Evolutionary conservation across 2,888 invertebrate genomes (phyloP), one percentile per base, ranked within the genome.

Genomic region (Anodontia alba): DNA sequence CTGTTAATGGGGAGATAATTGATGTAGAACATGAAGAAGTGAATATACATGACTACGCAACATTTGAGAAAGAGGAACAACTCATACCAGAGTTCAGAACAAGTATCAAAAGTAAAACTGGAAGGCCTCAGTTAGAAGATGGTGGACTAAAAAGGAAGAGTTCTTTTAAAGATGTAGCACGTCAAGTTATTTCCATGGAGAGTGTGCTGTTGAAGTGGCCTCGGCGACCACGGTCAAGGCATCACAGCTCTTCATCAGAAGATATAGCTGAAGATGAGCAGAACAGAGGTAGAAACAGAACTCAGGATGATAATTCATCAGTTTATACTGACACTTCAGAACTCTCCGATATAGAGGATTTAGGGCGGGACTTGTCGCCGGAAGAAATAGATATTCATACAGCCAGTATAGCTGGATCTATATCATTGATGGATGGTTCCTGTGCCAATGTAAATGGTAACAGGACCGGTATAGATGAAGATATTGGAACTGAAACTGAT

Each of bases 1-100:
- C 93, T 72, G 93, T 94, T 46, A 94, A 94, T 80, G 93, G 93
- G 36, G 93, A 93, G 80, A 81, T 90, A 71, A 75, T 93, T 54
- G 89, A 90, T 12, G 84, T 83, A 42, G 42, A 82, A 33, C 78
- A 89, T 69, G 87, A 88, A n/a, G 78, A 89, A 31, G 81, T 94
- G 54, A 92, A 93, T 83, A 94, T 94, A 81, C 94, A 94, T 84
- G 93, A 94, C 83, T 93, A 87, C 88, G 92, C 94, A 68, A 83
- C 83, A 15, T 94, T 94, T 89, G 93, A 93, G 80, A 90, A 91
- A 76, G 91, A 92, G 68, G 89, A 93, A 23, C 80, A 89, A 31
- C 84, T 93, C 5, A 87, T 88, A 38, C 90, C 91, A 31, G 91
- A 91, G 68, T 91, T 91, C 76, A 87, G 89, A 66, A 75, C 73